A percentile compares a stretch with the other conserved stretches of the same genome.
These are phyloP conservation scores for Nestor notabilis DNA, from an alignment of 2,113 vertebrate genomes.

Conservation along the genomic window DNA sequence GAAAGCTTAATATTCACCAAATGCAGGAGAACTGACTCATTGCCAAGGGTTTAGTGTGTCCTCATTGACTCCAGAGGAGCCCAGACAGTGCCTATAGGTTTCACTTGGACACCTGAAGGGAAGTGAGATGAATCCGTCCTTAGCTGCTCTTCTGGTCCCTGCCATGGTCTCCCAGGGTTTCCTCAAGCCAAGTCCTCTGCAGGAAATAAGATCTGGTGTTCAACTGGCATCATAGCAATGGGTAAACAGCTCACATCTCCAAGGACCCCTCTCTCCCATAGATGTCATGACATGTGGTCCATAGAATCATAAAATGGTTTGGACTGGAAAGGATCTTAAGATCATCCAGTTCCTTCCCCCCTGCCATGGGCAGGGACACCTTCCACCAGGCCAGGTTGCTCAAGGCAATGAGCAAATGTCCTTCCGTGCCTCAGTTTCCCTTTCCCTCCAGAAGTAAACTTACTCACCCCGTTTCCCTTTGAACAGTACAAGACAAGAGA, in stretches of 20 bases:
- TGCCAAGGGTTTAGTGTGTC: neutral
- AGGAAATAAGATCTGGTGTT: neutral
- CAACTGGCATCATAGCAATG: neutral
- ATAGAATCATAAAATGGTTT: too few species aligned
- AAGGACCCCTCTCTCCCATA: neutral
- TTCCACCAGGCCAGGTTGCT: neutral
- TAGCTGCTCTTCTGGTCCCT: neutral
- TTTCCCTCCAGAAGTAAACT: neutral
- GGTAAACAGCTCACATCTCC: neutral
- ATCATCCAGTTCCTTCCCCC: neutral
- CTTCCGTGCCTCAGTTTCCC: neutral
- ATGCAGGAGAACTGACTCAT: neutral
- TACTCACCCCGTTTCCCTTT: neutral
- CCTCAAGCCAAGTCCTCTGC: neutral
- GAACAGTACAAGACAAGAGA: neutral
- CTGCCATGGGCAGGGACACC: neutral
- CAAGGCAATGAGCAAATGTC: neutral
- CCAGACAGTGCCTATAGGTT: neutral
- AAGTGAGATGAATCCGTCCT: neutral
- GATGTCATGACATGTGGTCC: rapidly evolving
- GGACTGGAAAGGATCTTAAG: neutral
- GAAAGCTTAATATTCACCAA: neutral
- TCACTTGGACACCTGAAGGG: neutral
- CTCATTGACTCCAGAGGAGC: neutral
- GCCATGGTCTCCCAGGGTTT: neutral